Evolutionary conservation across 2,797 vertebrate genomes (phyloP), one percentile per base, ranked within the genome.

Genomic region (Thunnus albacares): DNA sequence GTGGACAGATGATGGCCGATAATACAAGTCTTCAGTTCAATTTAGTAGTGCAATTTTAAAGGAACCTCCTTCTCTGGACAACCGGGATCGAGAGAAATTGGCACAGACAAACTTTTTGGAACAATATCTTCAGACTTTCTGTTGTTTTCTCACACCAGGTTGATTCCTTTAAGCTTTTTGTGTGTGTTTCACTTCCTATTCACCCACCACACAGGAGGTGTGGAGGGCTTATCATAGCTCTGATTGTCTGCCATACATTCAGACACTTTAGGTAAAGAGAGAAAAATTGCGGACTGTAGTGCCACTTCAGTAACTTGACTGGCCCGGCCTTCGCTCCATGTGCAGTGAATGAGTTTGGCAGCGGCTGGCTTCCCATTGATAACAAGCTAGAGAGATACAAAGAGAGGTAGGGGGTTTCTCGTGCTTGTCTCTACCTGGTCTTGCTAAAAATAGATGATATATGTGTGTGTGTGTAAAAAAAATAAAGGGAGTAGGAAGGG

Each of bases 241-340:
- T 58, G 84, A 75, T 76, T 26, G 49, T 68, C 76, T 87, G 77
- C 83, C 80, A 87, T 90, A 90, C 89, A 80, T 88, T 75, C 84
- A 81, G 28, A 78, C 75, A 86, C 88, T 92, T 88, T 83, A 64
- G 78, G 75, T 85, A 89, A 89, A 84, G 90, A 89, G 90, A 84
- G 86, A 86, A 79, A 85, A 87, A 92, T 87, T 82, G 73, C 75
- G 61, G 1, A 14, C 71, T 85, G 82, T 89, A 90, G 89, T 41
- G 85, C 82, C 85, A 86, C 89, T 91, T 87, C 75, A 91, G 82
- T 69, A 87, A 90, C 90, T 90, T 91, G 93, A 93, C 91, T 69
- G 22, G 64, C 52, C 66, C 2, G 77, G 81, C 89, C 87, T 84
- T 70, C 51, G 33, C 81, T 89, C 71, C 80, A 66, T 75, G 63